phyloP scores from a whole-genome alignment of 2,888 invertebrate species.

The Drosophila nr. medialis region DNA sequence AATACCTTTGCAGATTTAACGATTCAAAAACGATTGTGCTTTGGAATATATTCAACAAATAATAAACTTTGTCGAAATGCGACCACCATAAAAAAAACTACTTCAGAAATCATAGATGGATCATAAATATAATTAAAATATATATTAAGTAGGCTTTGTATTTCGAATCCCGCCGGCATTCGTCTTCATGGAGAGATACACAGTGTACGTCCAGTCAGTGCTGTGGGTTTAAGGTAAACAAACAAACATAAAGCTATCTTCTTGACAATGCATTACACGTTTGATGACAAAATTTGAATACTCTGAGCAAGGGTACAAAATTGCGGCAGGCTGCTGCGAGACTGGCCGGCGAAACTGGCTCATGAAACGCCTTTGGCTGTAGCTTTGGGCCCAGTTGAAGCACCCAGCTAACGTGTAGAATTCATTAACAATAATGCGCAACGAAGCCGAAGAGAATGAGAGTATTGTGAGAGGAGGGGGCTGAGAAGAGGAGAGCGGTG shows the following conservation, averaged over 20 bases:
- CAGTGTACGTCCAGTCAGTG: neutral
- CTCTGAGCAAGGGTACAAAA: conserved; percentile 10
- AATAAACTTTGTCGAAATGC: neutral
- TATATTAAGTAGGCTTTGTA: neutral
- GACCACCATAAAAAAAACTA: neutral
- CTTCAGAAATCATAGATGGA: neutral
- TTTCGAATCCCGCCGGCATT: neutral
- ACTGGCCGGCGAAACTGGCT: conserved; percentile 61
- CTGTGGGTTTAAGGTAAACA: neutral
- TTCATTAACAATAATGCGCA: conserved; percentile 76
- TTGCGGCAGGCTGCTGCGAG: conserved; percentile 32
- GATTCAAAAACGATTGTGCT: neutral
- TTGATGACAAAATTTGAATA: neutral
- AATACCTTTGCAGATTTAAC: neutral
- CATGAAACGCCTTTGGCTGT: conserved; percentile 36
- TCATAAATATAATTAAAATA: neutral
- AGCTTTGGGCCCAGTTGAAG: conserved; percentile 41
- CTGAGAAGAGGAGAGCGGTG: conserved; percentile 7
- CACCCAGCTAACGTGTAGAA: conserved; percentile 63
- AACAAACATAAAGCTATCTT: neutral
- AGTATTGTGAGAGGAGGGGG: conserved; percentile 4
- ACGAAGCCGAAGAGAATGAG: conserved; percentile 25
- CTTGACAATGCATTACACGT: neutral
- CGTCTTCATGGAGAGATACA: neutral
- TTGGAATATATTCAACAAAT: neutral